Conservation (phyloP, 53 echinoderm and acorn worm genomes). For the Zoroaster sp. region DNA sequence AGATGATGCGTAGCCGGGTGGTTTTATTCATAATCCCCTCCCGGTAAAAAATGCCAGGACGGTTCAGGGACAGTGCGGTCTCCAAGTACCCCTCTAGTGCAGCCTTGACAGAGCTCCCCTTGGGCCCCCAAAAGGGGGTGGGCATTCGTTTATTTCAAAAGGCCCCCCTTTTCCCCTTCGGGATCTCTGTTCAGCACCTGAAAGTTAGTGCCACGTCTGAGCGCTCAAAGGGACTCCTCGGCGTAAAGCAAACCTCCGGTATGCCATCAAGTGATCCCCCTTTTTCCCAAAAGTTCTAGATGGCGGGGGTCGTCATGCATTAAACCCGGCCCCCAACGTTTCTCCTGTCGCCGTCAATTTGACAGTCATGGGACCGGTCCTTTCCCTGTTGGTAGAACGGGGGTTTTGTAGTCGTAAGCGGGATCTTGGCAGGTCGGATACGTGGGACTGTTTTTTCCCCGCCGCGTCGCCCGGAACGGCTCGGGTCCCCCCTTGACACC, state of each 20-base stretch:
- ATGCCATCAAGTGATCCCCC: constrained; percentile 47
- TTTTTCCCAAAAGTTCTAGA: constrained; percentile 5
- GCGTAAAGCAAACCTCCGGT: constrained; percentile 10
- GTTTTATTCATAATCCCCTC: constrained; percentile 50
- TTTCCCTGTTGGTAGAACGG: constrained; percentile 59
- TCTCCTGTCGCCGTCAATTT: constrained; percentile 31
- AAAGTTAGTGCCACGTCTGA: constrained; percentile 50
- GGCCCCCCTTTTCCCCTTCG: no score
- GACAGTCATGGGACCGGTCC: constrained; percentile 49
- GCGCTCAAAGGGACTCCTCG: constrained; percentile 17
- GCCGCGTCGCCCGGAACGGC: neutral
- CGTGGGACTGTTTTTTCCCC: constrained; percentile 27
- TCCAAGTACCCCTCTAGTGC: constrained; percentile 22
- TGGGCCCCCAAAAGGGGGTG: constrained; percentile 43
- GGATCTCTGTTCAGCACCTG: constrained; percentile 40
- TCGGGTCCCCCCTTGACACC: neutral
- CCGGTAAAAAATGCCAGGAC: constrained; percentile 39
- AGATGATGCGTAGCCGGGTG: constrained; percentile 42
- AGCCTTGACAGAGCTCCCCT: constrained; percentile 48
- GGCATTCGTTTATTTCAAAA: no score
- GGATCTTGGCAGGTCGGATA: constrained; percentile 55
- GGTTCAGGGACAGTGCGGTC: constrained; percentile 40
- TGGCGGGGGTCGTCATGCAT: constrained; percentile 50
- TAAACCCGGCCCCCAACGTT: constrained; percentile 44
- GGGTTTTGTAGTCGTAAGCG: constrained; percentile 57